phyloP scores from a whole-genome alignment of 2,797 vertebrate genomes.

The Acanthiza pusilla region DNA sequence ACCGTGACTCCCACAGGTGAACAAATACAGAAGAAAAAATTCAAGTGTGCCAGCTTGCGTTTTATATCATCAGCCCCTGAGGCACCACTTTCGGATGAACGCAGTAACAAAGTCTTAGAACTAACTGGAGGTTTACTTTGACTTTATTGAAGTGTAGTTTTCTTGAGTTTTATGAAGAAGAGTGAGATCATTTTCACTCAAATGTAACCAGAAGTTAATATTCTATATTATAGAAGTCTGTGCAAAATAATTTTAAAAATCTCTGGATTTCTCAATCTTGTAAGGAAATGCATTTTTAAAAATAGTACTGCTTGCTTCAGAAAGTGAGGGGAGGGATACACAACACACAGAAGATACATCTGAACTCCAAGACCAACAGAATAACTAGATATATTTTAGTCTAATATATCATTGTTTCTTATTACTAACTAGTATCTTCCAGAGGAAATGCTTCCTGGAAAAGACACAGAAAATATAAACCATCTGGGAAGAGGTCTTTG shows the following conservation, averaged over 20 bases:
- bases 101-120: neutral
- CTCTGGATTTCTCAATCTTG: neutral
- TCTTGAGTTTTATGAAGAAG: neutral
- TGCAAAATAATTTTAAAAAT: neutral
- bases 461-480: neutral
- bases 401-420: slow-evolving; percentile 5
- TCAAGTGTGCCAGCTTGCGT: neutral
- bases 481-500: neutral
- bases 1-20: slow-evolving; percentile 10
- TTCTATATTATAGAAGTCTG: neutral
- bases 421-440: neutral
- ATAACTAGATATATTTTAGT: neutral
- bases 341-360: neutral
- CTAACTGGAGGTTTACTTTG: neutral
- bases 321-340: neutral
- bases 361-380: neutral
- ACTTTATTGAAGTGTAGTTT: neutral
- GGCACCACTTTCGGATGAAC: neutral
- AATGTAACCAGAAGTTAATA: neutral
- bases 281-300: neutral
- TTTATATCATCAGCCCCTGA: neutral
- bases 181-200: neutral
- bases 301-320: neutral
- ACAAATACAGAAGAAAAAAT: neutral
- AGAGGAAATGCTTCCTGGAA: neutral